phyloP scores from a whole-genome alignment of 2,888 invertebrate species.

The Drosophila macrospina region DNA sequence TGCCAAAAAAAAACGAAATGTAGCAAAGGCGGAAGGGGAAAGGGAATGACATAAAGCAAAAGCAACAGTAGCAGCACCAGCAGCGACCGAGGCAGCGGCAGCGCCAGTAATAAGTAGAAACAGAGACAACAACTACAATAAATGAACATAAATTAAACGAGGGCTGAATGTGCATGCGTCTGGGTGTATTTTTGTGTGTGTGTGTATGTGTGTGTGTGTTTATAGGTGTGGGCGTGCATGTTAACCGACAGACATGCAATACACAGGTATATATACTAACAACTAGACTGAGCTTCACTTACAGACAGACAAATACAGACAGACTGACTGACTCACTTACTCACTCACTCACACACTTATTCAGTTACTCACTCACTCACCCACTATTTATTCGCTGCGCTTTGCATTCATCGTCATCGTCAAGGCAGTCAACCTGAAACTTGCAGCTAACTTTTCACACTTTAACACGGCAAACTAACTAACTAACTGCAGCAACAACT shows the following conservation, averaged over 20 bases:
- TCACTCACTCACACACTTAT: conserved; percentile 13
- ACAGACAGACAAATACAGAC: background rate
- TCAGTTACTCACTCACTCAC: conserved; percentile 24
- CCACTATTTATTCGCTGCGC: conserved; percentile 28
- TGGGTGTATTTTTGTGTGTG: background rate
- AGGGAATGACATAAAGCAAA: conserved; percentile 28
- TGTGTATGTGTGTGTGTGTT: conserved; percentile 8
- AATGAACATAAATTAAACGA: conserved; percentile 66
- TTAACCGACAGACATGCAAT: conserved; percentile 46
- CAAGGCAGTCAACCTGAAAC: conserved; percentile 64
- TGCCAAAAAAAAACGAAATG: conserved; percentile 38
- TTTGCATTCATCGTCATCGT: conserved; percentile 44
- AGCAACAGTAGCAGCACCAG: conserved; percentile 22
- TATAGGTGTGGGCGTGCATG: conserved; percentile 15
- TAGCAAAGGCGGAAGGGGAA: conserved; percentile 8
- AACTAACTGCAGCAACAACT: conserved; percentile 24
- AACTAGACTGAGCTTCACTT: conserved; percentile 13
- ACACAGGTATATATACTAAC: conserved; percentile 21
- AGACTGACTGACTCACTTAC: conserved; percentile 19
- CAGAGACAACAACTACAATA: conserved; percentile 48
- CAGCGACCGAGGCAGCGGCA: conserved; percentile 2
- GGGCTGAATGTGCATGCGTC: conserved; percentile 17
- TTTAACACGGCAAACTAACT: conserved; percentile 41
- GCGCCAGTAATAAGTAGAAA: conserved; percentile 12
- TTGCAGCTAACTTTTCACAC: conserved; percentile 61